Evolutionary conservation across 1,140 invertebrate species (phyloP).

Genomic region (Lucilia cuprina): DNA sequence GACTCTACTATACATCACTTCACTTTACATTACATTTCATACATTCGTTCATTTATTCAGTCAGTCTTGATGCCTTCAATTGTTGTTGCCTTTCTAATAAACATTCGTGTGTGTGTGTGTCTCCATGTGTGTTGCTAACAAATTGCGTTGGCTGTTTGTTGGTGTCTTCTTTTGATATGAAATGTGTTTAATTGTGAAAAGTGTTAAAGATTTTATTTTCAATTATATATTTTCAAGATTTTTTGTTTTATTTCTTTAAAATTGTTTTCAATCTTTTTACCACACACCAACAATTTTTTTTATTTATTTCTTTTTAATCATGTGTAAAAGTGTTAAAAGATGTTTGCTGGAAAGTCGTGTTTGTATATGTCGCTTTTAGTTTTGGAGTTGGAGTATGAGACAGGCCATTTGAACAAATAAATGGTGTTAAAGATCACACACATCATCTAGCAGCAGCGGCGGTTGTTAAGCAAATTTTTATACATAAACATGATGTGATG

Average conservation of each 20-base stretch:
- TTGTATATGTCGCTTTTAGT: background rate
- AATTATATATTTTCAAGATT: background rate
- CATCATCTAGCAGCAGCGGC: background rate
- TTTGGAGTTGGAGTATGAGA: background rate
- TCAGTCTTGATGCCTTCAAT: background rate
- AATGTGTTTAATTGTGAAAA: slow-evolving; percentile 28
- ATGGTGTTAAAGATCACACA: slow-evolving; percentile 31
- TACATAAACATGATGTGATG: background rate
- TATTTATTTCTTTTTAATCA: slow-evolving; percentile 21
- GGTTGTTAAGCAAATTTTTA: background rate
- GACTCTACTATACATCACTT: background rate
- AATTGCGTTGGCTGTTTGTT: slow-evolving; percentile 29
- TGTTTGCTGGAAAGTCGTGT: background rate
- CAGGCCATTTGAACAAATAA: background rate
- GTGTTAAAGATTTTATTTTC: slow-evolving; percentile 25
- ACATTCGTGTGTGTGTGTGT: no score
- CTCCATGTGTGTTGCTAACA: background rate
- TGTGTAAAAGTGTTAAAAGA: slow-evolving; percentile 29
- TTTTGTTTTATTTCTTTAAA: no score
- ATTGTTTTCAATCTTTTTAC: background rate
- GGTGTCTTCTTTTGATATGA: background rate
- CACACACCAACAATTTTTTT: slow-evolving; percentile 13
- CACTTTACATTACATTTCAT: background rate
- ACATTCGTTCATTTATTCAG: background rate
- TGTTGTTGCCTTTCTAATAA: background rate